Evolutionary conservation across 2,797 vertebrate genomes (phyloP).

Genomic region (Anas acuta): DNA sequence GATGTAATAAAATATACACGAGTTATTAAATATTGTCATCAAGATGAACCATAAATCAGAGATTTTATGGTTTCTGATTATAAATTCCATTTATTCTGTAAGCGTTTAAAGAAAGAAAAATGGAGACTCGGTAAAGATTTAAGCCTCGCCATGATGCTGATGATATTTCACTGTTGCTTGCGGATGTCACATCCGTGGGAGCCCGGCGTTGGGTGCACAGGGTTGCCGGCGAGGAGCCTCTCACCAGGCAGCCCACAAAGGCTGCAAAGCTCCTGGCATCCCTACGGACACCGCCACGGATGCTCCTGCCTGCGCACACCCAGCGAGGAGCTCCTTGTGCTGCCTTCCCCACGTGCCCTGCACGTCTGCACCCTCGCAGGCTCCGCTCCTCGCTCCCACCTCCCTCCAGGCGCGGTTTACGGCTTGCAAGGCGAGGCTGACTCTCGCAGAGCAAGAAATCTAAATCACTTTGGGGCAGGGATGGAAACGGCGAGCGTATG

Average conservation of each 20-base stretch:
- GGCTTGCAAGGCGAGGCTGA: not conserved
- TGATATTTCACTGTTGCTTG: conserved; percentile 58
- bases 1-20: conserved; percentile 73
- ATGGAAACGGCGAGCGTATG: not conserved
- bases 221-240: not conserved
- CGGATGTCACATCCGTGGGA: not conserved
- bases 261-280: not conserved
- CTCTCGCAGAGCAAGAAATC: conserved; percentile 27
- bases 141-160: conserved; percentile 37
- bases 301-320: not conserved
- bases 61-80: conserved; percentile 77
- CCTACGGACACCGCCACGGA: not conserved
- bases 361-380: not conserved
- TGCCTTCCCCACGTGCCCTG: not conserved
- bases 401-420: not conserved
- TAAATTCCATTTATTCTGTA: conserved; percentile 78
- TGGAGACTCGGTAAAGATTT: conserved; percentile 65
- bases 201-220: not conserved
- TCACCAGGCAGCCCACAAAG: not conserved
- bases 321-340: fast-evolving
- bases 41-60: conserved; percentile 78
- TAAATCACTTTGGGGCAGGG: not conserved
- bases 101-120: conserved; percentile 78
- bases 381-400: not conserved
- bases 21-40: conserved; percentile 80